Base-by-base conservation (phyloP, 2,888 invertebrate species). In the Chesias legatella region DNA sequence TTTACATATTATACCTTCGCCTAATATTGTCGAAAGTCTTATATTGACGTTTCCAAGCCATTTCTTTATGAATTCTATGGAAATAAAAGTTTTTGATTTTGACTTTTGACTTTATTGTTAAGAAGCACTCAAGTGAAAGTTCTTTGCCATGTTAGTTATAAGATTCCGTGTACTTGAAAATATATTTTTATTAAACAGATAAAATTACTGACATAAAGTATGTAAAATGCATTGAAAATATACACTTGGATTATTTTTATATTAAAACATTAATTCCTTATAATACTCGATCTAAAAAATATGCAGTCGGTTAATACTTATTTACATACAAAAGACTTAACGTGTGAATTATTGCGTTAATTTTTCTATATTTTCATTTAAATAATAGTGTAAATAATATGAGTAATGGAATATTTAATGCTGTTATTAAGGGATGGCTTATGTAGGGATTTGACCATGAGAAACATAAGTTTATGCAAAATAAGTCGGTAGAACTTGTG, bases 291-390 rank as follows among this genome's bases (percentile, higher is more conserved):
- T 6, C 26, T 28, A 31, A 26, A 28, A 33, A 39, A 28, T 33
- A 10, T 31, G 26, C 21, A 30, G 17, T 29, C 29, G 24, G 20
- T 31, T 31, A 30, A 30, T 25, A 21, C 39, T 3, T 22, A 34
- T 38, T 36, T 29, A n/a, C 28, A 40, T 47, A 38, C 32, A 51
- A 56, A 53, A 51, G 53, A 53, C 43, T 29, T 51, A 50, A 52
- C 45, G 53, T 42, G 48, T 31, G 37, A 38, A 38, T 33, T 43
- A 31, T 38, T 25, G 20, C 21, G 31, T 31, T 22, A 21, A 13
- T 31, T 32, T 38, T 38, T 21, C 21, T 38, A 31, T 38, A 38
- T 38, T 38, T 38, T 26, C 10, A 26, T 38, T 37, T 30, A 32
- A 25, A 38, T 38, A 31, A 38, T 26, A 26, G 10, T 21, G 25